Evolutionary conservation across 2,888 invertebrate species (phyloP).

Genomic region (Bombyx huttoni): DNA sequence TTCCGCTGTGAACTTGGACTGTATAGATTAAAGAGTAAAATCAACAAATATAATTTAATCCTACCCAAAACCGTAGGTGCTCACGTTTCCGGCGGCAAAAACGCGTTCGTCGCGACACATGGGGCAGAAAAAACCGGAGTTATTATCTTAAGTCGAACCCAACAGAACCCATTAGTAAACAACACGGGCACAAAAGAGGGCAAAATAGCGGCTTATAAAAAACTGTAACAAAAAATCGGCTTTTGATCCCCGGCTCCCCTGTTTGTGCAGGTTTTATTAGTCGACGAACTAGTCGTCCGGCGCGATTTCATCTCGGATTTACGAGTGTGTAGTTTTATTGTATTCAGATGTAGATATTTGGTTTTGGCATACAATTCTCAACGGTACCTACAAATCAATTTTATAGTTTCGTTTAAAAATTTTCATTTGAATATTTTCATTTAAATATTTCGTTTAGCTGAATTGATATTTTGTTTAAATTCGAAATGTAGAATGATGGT

Average conservation of each 20-base stretch:
- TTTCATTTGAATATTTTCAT: no score
- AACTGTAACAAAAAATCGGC: conserved; percentile 65
- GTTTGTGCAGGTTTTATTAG: conserved; percentile 64
- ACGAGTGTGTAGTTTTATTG: conserved; percentile 15
- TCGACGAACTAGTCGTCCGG: conserved; percentile 49
- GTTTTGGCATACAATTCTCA: no score
- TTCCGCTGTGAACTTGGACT: conserved; percentile 22
- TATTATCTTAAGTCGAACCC: conserved; percentile 72
- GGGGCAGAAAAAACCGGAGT: conserved; percentile 63
- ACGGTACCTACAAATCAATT: no score
- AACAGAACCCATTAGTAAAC: conserved; percentile 73
- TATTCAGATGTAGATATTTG: conserved; percentile 1
- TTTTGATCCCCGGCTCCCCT: conserved; percentile 64
- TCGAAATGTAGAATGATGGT: no score
- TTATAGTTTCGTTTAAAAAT: no score
- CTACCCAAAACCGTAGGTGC: conserved; percentile 45
- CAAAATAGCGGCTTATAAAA: conserved; percentile 63
- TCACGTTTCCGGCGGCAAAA: conserved; percentile 67
- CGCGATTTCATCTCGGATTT: conserved; percentile 24
- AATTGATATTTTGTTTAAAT: no score
- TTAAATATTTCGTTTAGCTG: no score
- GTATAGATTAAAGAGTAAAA: conserved; percentile 59
- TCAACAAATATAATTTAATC: conserved; percentile 70
- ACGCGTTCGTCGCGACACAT: conserved; percentile 52
- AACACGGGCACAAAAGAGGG: conserved; percentile 69